Evolutionary conservation across 2,888 invertebrate genomes (phyloP), one percentile per base, ranked within the genome.

Genomic region (Morpho deidamia): DNA sequence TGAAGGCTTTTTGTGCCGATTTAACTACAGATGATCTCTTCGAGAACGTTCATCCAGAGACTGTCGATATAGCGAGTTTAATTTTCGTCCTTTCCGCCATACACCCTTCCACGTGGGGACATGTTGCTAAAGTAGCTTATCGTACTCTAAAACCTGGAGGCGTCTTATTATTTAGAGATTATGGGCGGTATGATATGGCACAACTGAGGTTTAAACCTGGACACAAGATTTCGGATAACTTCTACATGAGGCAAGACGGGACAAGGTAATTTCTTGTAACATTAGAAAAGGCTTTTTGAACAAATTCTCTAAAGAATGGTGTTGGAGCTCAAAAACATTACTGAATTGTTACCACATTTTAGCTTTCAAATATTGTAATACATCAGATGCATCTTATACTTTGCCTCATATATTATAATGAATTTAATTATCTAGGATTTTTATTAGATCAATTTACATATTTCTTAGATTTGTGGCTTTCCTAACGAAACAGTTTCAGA

Each of bases 61-160:
- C 89, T 33, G 90, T 97, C 1, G 96, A 99, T 76, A 91, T 98
- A 33, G 93, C 94, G 1, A 97, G 98, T 11, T 83, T 99, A 72
- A 95, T 99, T 59, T 99, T 99, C 89, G 98, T 99, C 0, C 79
- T 99, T 38, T 99, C 99, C 0, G 96, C 99, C 0, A 94, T 99
- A 62, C 95, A 96, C 81, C 99, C 99, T 0, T 90, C 93, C 0
- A 95, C 96, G 72, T 97, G 97, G 91, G 55, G 70, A 1, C 78
- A 72, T 47, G 94, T 93, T 1, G 80, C 93, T 1, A 71, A 78
- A 11, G 95, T 95, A 69, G 86, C 98, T 0, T 92, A 81, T 60
- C 81, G 90, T 50, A 87, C 93, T 1, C 81, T 96, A 1, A 92
- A 91, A 40, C 92, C 94, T 0, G 96, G 95, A 1, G 99, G 98